Evolutionary conservation across 2,113 vertebrate species (phyloP).

Genomic region (Astur gentilis): DNA sequence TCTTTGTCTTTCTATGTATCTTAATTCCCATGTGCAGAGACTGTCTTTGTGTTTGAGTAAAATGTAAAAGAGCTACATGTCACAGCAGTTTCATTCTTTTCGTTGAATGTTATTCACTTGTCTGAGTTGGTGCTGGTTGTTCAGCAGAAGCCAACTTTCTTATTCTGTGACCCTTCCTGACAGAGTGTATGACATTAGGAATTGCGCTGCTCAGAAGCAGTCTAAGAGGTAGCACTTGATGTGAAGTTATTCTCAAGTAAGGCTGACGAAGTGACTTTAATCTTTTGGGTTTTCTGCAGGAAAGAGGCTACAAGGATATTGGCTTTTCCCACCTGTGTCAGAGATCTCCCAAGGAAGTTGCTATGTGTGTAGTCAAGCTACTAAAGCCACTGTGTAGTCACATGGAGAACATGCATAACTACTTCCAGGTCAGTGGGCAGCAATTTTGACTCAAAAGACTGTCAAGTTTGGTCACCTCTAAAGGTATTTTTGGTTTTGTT

Average conservation of each 20-base stretch:
- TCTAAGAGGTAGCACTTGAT: background rate
- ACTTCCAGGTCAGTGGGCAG: conserved; percentile 84
- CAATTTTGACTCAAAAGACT: background rate
- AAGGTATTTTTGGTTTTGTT: background rate
- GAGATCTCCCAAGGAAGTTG: conserved; percentile 80
- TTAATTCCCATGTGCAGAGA: background rate
- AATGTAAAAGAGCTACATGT: background rate
- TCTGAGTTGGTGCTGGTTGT: background rate
- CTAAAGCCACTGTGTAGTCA: conserved; percentile 88
- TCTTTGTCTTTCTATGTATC: background rate
- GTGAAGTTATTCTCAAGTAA: background rate
- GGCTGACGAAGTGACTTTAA: background rate
- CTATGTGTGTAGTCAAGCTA: conserved; percentile 72
- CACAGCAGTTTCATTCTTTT: background rate
- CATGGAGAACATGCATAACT: conserved; percentile 94
- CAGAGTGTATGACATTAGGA: background rate
- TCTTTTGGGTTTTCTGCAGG: conserved; percentile 70
- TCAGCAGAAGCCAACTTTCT: background rate
- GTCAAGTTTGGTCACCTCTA: background rate
- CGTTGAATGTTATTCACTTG: background rate
- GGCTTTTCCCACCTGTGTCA: conserved; percentile 92
- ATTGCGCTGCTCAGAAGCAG: background rate
- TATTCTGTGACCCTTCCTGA: background rate
- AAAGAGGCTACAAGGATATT: conserved; percentile 73
- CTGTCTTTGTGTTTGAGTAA: background rate